phyloP scores from a whole-genome alignment of 2,888 invertebrate species.

The Mimachlamys varia region DNA sequence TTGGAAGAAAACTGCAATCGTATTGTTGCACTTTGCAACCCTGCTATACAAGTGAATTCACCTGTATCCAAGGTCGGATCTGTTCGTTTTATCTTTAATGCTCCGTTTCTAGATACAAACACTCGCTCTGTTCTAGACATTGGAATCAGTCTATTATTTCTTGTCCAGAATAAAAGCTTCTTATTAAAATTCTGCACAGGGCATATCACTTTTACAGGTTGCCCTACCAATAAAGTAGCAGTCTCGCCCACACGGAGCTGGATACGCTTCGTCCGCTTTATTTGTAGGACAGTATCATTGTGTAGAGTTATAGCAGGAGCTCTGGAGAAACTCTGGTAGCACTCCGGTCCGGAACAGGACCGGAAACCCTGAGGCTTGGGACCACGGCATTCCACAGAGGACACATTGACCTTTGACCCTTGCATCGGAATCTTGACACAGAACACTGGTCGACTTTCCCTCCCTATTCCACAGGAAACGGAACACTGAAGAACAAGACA shows the following conservation, averaged over 20 bases:
- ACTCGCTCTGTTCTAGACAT: slow-evolving; percentile 64
- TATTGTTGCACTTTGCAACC: slow-evolving; percentile 64
- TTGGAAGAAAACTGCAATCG: slow-evolving; percentile 68
- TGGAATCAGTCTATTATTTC: slow-evolving; percentile 67
- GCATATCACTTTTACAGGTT: slow-evolving; percentile 72
- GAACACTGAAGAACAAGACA: slow-evolving; percentile 88
- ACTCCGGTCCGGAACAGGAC: slow-evolving; percentile 66
- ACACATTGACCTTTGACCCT: slow-evolving; percentile 64
- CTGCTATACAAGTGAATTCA: slow-evolving; percentile 71
- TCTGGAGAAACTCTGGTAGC: slow-evolving; percentile 59
- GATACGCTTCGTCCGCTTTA: slow-evolving; percentile 66
- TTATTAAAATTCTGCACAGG: slow-evolving; percentile 73
- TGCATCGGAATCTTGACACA: slow-evolving; percentile 84
- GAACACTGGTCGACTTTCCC: slow-evolving; percentile 92
- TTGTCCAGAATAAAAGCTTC: slow-evolving; percentile 73
- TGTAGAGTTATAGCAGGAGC: slow-evolving; percentile 66
- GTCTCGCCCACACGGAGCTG: slow-evolving; percentile 67
- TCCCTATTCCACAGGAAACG: slow-evolving; percentile 92
- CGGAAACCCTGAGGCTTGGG: slow-evolving; percentile 61
- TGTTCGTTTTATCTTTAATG: slow-evolving; percentile 67
- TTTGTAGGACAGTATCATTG: slow-evolving; percentile 72
- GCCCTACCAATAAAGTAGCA: slow-evolving; percentile 70
- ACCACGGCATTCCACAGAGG: slow-evolving; percentile 64
- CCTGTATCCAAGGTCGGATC: slow-evolving; percentile 68
- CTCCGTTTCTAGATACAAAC: slow-evolving; percentile 66